Percentiles rank a stretch among this genome's conserved stretches.
phyloP scores from a whole-genome alignment of 2,113 vertebrate species.

The Setophaga kirtlandii region DNA sequence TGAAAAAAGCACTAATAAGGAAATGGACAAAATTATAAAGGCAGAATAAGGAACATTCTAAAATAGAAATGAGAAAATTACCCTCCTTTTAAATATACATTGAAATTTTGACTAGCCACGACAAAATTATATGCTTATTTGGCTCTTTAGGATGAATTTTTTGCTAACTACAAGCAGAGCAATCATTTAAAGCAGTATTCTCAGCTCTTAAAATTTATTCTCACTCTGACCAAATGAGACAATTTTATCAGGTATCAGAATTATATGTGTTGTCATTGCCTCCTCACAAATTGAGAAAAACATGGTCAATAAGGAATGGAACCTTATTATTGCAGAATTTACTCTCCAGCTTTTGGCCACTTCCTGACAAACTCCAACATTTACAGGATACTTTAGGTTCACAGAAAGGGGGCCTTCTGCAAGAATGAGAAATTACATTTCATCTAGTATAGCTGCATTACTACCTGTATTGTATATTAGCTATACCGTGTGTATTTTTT shows the following conservation, averaged over 20 bases:
- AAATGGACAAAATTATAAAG: conserved; percentile 36
- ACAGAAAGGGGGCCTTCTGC: neutral
- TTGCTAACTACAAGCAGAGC: conserved; percentile 42
- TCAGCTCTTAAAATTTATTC: conserved; percentile 1
- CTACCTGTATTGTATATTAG: neutral
- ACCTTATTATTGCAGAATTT: neutral
- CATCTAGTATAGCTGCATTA: neutral
- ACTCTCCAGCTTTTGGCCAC: neutral
- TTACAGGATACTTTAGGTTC: neutral
- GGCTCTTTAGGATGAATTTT: conserved; percentile 20
- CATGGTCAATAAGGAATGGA: neutral
- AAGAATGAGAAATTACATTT: neutral
- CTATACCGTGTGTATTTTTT: neutral
- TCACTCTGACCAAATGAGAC: neutral
- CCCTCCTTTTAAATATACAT: neutral
- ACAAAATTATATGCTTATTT: conserved; percentile 43
- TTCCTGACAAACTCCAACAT: neutral
- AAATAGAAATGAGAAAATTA: conserved; percentile 40
- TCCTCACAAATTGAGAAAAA: neutral
- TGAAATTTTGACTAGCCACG: conserved; percentile 37
- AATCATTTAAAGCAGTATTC: conserved; percentile 35
- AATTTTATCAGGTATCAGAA: neutral
- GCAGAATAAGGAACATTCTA: conserved; percentile 11
- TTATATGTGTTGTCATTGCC: neutral
- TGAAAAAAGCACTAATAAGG: conserved; percentile 53